Base-by-base conservation (phyloP, 2,888 invertebrate species). In the Hyposoter didymator region DNA sequence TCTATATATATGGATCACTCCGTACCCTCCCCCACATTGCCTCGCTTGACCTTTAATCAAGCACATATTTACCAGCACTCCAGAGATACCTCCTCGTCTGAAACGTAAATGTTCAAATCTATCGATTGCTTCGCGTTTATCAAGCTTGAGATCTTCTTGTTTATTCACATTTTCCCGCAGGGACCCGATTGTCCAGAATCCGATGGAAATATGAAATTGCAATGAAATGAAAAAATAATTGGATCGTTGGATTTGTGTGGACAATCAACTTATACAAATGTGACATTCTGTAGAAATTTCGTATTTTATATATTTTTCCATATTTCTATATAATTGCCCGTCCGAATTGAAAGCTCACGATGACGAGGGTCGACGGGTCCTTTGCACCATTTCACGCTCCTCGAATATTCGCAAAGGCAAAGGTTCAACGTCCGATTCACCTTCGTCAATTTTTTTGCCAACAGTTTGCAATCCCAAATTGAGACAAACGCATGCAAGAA, bases 321-420 rank as follows among this genome's bases (percentile, higher is more conserved):
- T 19, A 52, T 72, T 72, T 55, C 10, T n/a, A n/a, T 28, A 28
- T 28, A 28, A 28, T 28, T 28, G 55, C 10, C 17, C n/a, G 45
- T 12, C n/a, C 32, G 19, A 12, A 69, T 32, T 32, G 7, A 47
- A 64, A 3, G 28, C 39, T 64, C 43, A 8, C 49, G 52, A 73
- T 80, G 73, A 81, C 80, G 67, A 81, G 74, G 74, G 74, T 81
- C 52, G 80, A 74, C 49, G 49, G 80, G 74, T 55, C 49, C 32
- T 74, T 74, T 55, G 35, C 32, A 59, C 52, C 55, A 67, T 67
- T 81, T 67, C 55, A 45, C 39, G 45, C 74, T 28, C 52, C 74
- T 67, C 73, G 35, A 35, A n/a, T 32, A n/a, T 35, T 8, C 8
- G n/a, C 14, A 19, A n/a, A n/a, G 43, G 28, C 73, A 73, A 70